Conservation (phyloP, 2,888 invertebrate genomes). For the Cryptocephalus moraei region DNA sequence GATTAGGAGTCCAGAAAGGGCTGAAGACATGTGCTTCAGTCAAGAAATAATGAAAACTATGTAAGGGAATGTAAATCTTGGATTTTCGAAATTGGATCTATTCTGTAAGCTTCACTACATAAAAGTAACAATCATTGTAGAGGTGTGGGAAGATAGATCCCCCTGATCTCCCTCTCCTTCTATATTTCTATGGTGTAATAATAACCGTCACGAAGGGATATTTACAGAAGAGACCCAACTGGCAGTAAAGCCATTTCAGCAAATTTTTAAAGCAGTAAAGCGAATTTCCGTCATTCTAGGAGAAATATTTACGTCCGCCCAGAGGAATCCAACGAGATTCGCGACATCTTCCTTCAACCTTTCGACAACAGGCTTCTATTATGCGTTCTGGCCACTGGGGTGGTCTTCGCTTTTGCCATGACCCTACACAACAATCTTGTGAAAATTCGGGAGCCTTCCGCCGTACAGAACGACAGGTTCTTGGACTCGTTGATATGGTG, state of each 20-base stretch:
- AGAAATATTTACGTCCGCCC: constrained; percentile 54
- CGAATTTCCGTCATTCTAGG: constrained; percentile 32
- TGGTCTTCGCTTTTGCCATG: constrained; percentile 42
- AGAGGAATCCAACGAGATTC: constrained; percentile 46
- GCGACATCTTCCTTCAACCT: constrained; percentile 53
- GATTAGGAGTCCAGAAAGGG: constrained; percentile 42
- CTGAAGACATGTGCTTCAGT: constrained; percentile 48
- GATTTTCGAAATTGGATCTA: no score
- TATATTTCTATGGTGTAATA: no score
- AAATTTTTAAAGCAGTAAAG: no score
- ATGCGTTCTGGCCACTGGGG: constrained; percentile 44
- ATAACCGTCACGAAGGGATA: no score
- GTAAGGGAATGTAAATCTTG: no score
- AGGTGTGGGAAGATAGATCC: no score
- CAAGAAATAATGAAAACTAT: constrained; percentile 52
- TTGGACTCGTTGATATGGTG: constrained; percentile 52
- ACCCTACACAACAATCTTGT: constrained; percentile 33
- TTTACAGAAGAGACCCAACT: no score
- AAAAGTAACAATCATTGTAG: no score
- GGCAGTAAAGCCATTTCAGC: no score
- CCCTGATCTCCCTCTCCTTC: no score
- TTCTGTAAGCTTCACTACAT: no score
- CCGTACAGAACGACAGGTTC: constrained; percentile 29
- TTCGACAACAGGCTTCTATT: constrained; percentile 46
- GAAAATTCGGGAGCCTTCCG: not conserved